Conservation (phyloP, 2,113 vertebrate species). For the Lasiurus borealis region DNA sequence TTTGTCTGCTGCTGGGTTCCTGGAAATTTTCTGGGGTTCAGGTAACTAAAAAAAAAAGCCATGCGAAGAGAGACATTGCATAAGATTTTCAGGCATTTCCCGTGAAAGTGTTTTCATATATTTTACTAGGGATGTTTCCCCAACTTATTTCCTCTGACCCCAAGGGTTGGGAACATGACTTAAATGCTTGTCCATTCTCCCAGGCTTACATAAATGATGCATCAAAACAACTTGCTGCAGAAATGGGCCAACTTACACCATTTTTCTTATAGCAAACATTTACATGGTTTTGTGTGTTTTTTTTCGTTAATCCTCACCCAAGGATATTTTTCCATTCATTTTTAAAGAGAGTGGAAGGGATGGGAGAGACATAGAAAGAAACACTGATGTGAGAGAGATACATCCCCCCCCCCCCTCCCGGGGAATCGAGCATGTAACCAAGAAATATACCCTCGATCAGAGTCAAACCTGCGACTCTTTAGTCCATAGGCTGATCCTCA, state of each 20-base stretch:
- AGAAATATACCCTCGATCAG: too few relatives aligned
- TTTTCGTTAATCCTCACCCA: too few relatives aligned
- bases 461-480: too few relatives aligned
- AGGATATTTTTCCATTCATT: too few relatives aligned
- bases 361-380: too few relatives aligned
- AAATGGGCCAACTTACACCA: neutral
- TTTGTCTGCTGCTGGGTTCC: neutral
- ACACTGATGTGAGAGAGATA: too few relatives aligned
- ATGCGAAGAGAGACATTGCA: accelerated
- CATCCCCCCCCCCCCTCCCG: too few relatives aligned
- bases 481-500: too few relatives aligned
- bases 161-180: neutral
- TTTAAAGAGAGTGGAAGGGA: too few relatives aligned
- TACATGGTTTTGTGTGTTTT: neutral
- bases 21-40: neutral
- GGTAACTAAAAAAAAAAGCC: neutral
- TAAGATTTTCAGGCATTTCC: neutral
- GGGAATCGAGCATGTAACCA: too few relatives aligned
- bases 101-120: neutral
- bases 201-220: neutral
- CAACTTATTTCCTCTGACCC: neutral
- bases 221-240: neutral
- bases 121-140: neutral
- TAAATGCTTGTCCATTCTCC: neutral
- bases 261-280: slow-evolving; percentile 20